Evolutionary conservation across 2,888 invertebrate genomes (phyloP), one percentile per base, ranked within the genome.

Genomic region (Tineola bisselliella): DNA sequence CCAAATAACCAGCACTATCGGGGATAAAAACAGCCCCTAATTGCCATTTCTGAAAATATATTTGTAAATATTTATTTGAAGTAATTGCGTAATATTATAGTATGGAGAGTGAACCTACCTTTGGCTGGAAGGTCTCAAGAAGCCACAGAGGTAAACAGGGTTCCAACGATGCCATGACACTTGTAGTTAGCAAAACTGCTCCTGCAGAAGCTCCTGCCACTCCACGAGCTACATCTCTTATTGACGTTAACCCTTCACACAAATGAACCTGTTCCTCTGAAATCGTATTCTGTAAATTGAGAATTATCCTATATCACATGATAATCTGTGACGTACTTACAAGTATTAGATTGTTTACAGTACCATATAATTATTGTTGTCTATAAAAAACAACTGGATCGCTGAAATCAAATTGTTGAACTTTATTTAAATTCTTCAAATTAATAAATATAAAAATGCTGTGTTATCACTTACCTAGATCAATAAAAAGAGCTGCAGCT

Each of bases 161-260:
- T 74, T 84, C 84, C n/a, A 84, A 73, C 63, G 84, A 77, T 1
- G 84, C 84, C 81, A 84, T 78, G 18, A 80, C 83, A 68, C 75
- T 64, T n/a, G 84, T 82, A 63, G 81, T 79, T 63, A 79, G 71
- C 65, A 81, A 70, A 66, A 84, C 78, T 62, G 80, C 76, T 64
- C 81, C 83, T 6, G 81, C 83, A 68, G 79, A 77, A 52, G 77
- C 76, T 17, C 67, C 70, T 10, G 72, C 68, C 19, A 72, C 69
- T 13, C 71, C 68, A 33, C 72, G 66, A 62, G 68, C 68, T 64
- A 65, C 68, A 63, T 64, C 62, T 43, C 13, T 44, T 30, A 60
- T 17, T 38, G 54, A 48, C n/a, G 38, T 3, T 11, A 33, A 12
- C n/a, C 19, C 61, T 1, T 38, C 56, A 38, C 18, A 44, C 59